Conservation (phyloP, 2,888 invertebrate genomes). For the Megamerina dolium region DNA sequence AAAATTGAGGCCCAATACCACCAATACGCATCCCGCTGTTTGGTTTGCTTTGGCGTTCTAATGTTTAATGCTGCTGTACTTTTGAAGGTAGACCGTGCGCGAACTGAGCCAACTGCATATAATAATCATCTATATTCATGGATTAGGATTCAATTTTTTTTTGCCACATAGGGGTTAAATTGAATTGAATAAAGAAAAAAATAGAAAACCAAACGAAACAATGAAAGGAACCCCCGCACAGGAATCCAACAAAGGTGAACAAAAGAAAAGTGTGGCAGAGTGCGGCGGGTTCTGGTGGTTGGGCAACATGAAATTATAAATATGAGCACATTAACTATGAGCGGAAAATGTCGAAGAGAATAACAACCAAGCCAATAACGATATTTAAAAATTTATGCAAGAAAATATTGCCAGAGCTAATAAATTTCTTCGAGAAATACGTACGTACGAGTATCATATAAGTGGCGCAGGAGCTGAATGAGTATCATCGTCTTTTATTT, state of each 20-base stretch:
- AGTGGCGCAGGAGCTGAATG: background rate
- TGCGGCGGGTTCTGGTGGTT: no score
- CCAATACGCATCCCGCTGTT: constrained; percentile 25
- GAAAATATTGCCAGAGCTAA: constrained; percentile 47
- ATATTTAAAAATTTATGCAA: constrained; percentile 36
- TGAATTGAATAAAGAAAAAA: background rate
- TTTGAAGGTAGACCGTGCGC: background rate
- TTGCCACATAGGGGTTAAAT: background rate
- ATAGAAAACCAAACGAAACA: constrained; percentile 6
- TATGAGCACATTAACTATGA: constrained; percentile 8
- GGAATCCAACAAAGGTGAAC: constrained; percentile 24
- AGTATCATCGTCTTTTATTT: background rate
- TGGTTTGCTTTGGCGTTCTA: no score
- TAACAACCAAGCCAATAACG: no score
- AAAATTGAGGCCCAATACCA: constrained; percentile 24
- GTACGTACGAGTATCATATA: constrained; percentile 24
- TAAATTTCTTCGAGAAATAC: constrained; percentile 30
- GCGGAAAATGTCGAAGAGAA: constrained; percentile 18
- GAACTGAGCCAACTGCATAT: constrained; percentile 29
- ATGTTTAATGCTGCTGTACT: constrained; percentile 3
- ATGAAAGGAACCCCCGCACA: constrained; percentile 12
- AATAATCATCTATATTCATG: constrained; percentile 51
- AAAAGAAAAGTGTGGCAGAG: no score
- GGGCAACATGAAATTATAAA: constrained; percentile 22
- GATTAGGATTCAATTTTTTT: constrained; percentile 50